Base-by-base conservation (phyloP, 2,797 vertebrate genomes). In the Sebastes cheni region DNA sequence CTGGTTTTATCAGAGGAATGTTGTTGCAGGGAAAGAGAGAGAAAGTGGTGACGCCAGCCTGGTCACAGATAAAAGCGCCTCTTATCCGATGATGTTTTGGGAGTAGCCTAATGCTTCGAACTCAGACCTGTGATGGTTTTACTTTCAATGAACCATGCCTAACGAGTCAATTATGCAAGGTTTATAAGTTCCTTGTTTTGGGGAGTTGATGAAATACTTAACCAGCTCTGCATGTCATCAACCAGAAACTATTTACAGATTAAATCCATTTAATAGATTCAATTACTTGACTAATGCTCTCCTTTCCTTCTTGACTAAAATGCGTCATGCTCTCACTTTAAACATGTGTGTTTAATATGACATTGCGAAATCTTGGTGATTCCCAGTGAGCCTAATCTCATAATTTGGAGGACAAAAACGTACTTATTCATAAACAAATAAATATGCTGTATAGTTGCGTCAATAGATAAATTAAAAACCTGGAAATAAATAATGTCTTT, bases 1-100 rank as follows among this genome's bases (percentile, higher is more conserved):
- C 65, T 34, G 8, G 32, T 82, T 84, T 89, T 86, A 79, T 91
- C 88, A 61, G 72, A 82, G 73, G 72, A 85, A 84, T 88, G 80
- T 68, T 84, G 65, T 72, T 81, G 42, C 65, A 67, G 50, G 72
- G 42, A 75, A 79, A 72, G 72, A 65, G 16, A 73, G 75, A 50
- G 80, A 70, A 72, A 79, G 72, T 20, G 34, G 22, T 82, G 86
- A 88, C 8, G 34, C 81, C 71, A 74, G 64, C 25, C 59, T 20
- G 77, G 78, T 50, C 30, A 9, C 30, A 81, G 86, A 92, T 89
- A 59, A 90, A 92, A 83, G 75, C 1, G 5, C 16, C 20, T 88
- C 85, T 84, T 62, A 77, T 83, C 64, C n/a, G n/a, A 7, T 79
- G 34, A 60, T 82, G 80, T 87, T 86, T 73, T 75, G 74, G 79